phyloP scores from a whole-genome alignment of 2,888 invertebrate genomes.

The Octodonta nipae region DNA sequence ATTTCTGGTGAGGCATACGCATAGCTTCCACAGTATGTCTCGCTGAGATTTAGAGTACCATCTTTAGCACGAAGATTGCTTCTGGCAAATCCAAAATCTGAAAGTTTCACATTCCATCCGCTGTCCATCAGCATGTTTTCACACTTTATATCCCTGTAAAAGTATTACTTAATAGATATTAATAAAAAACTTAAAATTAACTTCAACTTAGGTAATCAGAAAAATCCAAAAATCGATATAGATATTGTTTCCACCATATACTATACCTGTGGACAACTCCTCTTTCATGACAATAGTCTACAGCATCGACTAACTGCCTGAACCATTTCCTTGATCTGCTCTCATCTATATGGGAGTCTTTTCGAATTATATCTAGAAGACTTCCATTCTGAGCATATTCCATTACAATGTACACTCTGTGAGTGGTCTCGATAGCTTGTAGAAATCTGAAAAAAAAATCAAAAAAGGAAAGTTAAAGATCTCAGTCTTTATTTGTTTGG shows the following conservation, averaged over 20 bases:
- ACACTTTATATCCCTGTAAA: constrained; percentile 62
- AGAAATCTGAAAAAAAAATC: constrained; percentile 42
- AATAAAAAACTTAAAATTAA: too few species aligned
- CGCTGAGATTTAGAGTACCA: constrained; percentile 54
- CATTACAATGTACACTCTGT: constrained; percentile 75
- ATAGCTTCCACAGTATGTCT: constrained; percentile 80
- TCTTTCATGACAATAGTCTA: constrained; percentile 65
- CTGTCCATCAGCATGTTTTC: constrained; percentile 67
- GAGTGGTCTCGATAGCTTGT: constrained; percentile 74
- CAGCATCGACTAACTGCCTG: constrained; percentile 55
- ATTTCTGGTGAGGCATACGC: constrained; percentile 85
- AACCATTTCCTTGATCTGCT: constrained; percentile 55
- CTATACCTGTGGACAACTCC: constrained; percentile 65
- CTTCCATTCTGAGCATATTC: constrained; percentile 72
- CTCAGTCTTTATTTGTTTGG: too few species aligned
- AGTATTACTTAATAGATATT: too few species aligned
- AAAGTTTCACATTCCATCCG: constrained; percentile 57
- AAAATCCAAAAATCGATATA: too few species aligned
- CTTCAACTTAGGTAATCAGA: too few species aligned
- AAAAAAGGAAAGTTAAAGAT: too few species aligned
- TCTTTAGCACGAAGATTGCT: constrained; percentile 50
- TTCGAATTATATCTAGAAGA: constrained; percentile 60
- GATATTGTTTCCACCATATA: too few species aligned
- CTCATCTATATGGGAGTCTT: constrained; percentile 59
- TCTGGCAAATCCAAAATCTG: constrained; percentile 72